Conservation (phyloP, 2,113 vertebrate species). For the Suricata suricatta region DNA sequence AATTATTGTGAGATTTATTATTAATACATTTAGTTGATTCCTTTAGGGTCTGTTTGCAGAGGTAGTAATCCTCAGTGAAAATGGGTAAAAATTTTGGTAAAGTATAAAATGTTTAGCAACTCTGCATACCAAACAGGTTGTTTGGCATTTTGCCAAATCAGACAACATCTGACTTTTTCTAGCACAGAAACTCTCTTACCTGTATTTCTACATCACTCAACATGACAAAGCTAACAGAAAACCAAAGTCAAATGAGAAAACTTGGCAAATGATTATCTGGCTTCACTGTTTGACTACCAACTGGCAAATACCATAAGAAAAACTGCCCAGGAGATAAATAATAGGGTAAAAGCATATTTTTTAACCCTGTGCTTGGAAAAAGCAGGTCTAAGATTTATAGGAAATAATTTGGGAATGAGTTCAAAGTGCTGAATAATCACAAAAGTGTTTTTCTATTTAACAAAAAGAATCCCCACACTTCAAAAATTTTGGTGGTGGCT, state of each 20-base stretch:
- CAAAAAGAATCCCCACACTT: not conserved
- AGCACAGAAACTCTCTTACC: not conserved
- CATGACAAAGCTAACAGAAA: constrained; percentile 16
- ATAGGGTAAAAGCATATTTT: constrained; percentile 40
- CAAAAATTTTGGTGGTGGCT: not conserved
- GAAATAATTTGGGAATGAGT: constrained; percentile 49
- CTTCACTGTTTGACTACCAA: constrained; percentile 50
- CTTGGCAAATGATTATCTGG: constrained; percentile 61
- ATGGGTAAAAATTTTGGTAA: not conserved
- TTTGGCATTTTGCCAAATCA: not conserved
- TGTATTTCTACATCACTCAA: not conserved
- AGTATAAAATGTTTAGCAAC: not conserved
- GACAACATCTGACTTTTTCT: not conserved
- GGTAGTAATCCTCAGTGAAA: not conserved
- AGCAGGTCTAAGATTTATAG: constrained; percentile 39
- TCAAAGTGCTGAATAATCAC: constrained; percentile 3
- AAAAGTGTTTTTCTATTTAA: constrained; percentile 29
- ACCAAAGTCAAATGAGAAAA: constrained; percentile 63
- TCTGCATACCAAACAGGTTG: not conserved
- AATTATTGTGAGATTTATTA: constrained; percentile 3
- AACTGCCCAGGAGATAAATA: constrained; percentile 51
- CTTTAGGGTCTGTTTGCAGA: not conserved
- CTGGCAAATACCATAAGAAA: constrained; percentile 50
- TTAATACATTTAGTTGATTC: not conserved
- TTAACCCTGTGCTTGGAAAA: constrained; percentile 51